Conservation (phyloP, 2,113 vertebrate species). For the Tricholaema leucomelas region DNA sequence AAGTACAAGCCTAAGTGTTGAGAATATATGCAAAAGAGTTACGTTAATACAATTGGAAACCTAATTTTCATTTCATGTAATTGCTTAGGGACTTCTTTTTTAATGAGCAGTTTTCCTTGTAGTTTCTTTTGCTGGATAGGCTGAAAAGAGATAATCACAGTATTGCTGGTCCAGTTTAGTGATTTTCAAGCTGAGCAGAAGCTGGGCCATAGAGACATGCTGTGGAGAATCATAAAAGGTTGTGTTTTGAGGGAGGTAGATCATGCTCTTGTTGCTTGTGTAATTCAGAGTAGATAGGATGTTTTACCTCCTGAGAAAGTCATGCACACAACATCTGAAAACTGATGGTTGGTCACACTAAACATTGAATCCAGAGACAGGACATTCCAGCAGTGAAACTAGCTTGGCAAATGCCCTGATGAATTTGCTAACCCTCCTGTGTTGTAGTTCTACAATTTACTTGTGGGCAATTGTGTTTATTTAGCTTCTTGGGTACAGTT, state of each 20-base stretch:
- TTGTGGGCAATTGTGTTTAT: rapidly evolving
- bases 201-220: background rate
- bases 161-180: background rate
- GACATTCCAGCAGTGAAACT: background rate
- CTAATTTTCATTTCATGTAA: background rate
- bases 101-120: background rate
- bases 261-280: background rate
- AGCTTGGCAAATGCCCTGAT: background rate
- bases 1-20: background rate
- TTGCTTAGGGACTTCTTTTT: background rate
- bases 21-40: background rate
- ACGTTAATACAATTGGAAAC: background rate
- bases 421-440: background rate
- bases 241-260: background rate
- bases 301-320: background rate
- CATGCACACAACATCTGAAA: background rate
- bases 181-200: background rate
- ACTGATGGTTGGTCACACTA: background rate
- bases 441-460: background rate
- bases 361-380: background rate
- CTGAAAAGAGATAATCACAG: background rate
- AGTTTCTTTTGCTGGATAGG: background rate
- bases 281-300: background rate
- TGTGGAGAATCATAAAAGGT: background rate
- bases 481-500: background rate